phyloP scores from a whole-genome alignment of 2,888 invertebrate genomes.

The Beris morrisii region DNA sequence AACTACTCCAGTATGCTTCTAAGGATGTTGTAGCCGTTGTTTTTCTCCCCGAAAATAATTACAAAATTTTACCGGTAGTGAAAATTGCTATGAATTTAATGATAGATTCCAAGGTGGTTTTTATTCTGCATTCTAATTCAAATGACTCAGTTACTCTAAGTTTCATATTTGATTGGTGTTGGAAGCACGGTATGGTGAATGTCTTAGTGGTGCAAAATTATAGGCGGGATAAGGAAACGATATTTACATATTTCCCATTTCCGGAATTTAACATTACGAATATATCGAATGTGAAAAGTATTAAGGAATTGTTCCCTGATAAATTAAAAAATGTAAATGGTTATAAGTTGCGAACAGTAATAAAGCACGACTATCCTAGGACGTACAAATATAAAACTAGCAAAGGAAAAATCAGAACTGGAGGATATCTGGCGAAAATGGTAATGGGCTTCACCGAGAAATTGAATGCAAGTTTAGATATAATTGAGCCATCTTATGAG shows the following conservation, averaged over 20 bases:
- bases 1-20: no score
- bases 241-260: slow-evolving; percentile 1
- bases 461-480: background rate
- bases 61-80: no score
- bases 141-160: background rate
- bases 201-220: background rate
- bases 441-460: background rate
- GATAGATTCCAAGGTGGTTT: no score
- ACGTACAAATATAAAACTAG: background rate
- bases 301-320: background rate
- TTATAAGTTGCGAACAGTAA: slow-evolving; percentile 1
- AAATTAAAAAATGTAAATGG: background rate
- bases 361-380: slow-evolving; percentile 16
- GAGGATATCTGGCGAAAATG: slow-evolving; percentile 8
- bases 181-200: slow-evolving; percentile 7
- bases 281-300: background rate
- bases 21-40: no score
- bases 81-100: no score
- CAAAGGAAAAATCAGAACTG: background rate
- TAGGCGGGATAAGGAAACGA: no score
- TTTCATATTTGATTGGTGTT: slow-evolving; percentile 7
- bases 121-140: background rate
- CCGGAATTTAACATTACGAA: background rate
- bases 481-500: background rate
- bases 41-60: no score